Base-by-base conservation (phyloP, 2,888 invertebrate species). In the Drosophila subquinaria region DNA sequence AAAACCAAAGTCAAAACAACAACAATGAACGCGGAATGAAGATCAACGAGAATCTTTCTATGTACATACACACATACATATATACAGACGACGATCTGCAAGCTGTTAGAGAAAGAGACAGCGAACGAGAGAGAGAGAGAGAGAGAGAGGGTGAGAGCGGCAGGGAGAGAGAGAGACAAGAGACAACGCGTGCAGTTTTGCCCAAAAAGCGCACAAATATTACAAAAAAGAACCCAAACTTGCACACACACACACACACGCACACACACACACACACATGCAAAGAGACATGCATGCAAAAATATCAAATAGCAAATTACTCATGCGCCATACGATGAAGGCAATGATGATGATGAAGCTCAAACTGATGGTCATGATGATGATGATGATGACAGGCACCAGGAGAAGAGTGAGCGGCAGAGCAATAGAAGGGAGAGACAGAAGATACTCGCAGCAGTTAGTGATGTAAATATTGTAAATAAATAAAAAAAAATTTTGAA, bases 291-390 rank as follows among this genome's bases (percentile, higher is more conserved):
- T 63, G 66, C 71, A 63, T 57, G 61, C 68, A 67, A 70, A 83
- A 82, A 88, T 90, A 88, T 88, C 83, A 88, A 88, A 88, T 88
- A 86, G 88, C 89, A 89, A 88, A 89, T 90, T 89, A 88, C 86
- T 90, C 88, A 89, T 88, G 83, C 81, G 76, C 67, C 65, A 67
- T 63, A 57, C 65, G 42, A 62, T 17, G 43, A 50, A 62, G 69
- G 51, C 68, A 67, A 69, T 30, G 64, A 65, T 67, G 66, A 73
- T 38, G 53, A 52, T 38, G 55, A 42, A 27, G 23, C n/a, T 35
- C 11, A 71, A 40, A n/a, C 6, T 17, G 33, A 10, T 30, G 27
- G 4, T 51, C n/a, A 52, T 52, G 9, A n/a, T 13, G 47, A 30
- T 47, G 47, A 48, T n/a, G 23, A 38, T 17, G 33, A 50, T 51